These are phyloP conservation scores for Dasypolia templi DNA, from an alignment of 2,888 invertebrate genomes.

Conservation along the genomic window DNA sequence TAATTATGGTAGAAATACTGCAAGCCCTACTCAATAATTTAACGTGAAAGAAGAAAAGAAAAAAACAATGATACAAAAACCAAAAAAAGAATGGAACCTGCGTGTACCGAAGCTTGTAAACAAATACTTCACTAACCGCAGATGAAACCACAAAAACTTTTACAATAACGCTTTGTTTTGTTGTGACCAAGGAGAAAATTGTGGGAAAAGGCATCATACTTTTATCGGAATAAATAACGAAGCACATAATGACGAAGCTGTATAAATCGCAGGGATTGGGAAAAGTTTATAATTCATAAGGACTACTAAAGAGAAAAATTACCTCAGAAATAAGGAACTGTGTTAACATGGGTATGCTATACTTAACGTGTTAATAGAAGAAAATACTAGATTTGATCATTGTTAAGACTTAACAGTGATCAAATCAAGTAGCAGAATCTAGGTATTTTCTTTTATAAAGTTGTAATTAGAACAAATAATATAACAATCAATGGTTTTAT, in stretches of 20 bases:
- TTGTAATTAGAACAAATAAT: conserved; percentile 9
- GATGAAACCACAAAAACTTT: conserved; percentile 28
- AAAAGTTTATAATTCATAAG: background rate
- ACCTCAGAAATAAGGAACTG: background rate
- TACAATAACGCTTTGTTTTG: conserved; percentile 21
- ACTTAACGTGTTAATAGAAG: background rate
- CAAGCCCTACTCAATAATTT: background rate
- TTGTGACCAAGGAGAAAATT: conserved; percentile 4
- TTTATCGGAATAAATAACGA: conserved; percentile 16
- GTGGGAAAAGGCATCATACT: background rate
- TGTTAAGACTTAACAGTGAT: no score
- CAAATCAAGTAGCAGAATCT: no score
- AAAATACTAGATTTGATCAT: background rate
- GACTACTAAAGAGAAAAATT: conserved; percentile 10
- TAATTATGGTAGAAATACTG: background rate
- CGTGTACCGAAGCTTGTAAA: background rate
- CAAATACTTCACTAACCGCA: conserved; percentile 16
- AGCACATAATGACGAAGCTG: background rate
- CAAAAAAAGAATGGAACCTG: background rate
- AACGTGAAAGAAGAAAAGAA: background rate
- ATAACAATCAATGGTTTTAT: background rate
- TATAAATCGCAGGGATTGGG: background rate
- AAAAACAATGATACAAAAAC: no score
- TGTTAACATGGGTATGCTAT: background rate
- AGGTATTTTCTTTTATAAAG: no score